Percentiles rank a stretch among this genome's conserved stretches.
phyloP scores from a whole-genome alignment of 2,888 invertebrate genomes.

The Frankliniella fusca region DNA sequence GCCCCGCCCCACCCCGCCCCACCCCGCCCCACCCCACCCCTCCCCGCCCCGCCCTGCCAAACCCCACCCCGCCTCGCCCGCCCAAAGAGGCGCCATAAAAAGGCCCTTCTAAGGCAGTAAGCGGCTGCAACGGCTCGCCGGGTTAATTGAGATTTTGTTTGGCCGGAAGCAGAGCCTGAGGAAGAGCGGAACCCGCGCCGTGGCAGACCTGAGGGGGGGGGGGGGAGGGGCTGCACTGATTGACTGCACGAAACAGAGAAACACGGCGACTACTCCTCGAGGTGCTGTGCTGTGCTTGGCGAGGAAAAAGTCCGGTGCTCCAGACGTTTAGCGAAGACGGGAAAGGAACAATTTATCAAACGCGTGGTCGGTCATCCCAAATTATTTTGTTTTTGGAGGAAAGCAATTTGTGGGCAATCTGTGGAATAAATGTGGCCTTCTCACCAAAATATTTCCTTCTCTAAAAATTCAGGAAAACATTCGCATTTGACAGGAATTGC shows the following conservation, averaged over 20 bases:
- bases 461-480: no score
- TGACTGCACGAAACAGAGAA: neutral
- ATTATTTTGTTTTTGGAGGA: no score
- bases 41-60: neutral
- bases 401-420: no score
- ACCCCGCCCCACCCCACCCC: neutral
- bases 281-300: neutral
- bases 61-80: neutral
- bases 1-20: no score
- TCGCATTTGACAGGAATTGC: no score
- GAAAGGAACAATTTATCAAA: no score
- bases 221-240: neutral
- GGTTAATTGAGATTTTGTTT: constrained; percentile 21
- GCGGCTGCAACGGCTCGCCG: neutral
- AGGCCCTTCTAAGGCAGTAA: neutral
- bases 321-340: no score
- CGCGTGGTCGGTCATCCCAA: no score
- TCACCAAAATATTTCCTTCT: no score
- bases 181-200: neutral
- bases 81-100: neutral
- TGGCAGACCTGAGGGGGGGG: neutral
- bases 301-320: no score
- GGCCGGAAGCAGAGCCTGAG: neutral
- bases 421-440: no score
- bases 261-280: neutral